Evolutionary conservation across 2,888 invertebrate genomes (phyloP).

Genomic region (Cetonia aurata): DNA sequence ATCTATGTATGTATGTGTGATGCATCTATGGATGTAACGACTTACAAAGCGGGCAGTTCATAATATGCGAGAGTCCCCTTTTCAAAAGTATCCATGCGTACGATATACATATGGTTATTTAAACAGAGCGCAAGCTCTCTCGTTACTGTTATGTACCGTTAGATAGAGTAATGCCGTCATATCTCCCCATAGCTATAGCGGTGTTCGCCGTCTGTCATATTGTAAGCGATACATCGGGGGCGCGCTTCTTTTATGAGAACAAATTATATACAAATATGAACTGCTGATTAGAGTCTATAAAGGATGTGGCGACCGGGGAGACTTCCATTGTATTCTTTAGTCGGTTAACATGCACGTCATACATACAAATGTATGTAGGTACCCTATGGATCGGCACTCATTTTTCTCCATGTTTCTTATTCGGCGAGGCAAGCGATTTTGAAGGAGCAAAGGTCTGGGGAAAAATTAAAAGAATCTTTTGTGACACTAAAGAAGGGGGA

Average conservation of each 20-base stretch:
- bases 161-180: conserved; percentile 23
- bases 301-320: conserved; percentile 40
- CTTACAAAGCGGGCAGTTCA: conserved; percentile 27
- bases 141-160: conserved; percentile 44
- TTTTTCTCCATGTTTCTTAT: conserved; percentile 18
- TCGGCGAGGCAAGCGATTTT: conserved; percentile 4
- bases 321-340: conserved; percentile 49
- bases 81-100: conserved; percentile 66
- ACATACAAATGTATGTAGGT: conserved; percentile 12
- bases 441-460: conserved; percentile 7
- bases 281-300: conserved; percentile 63
- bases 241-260: conserved; percentile 66
- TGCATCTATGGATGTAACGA: no score
- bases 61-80: conserved; percentile 56
- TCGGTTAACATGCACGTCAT: conserved; percentile 44
- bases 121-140: conserved; percentile 40
- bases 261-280: conserved; percentile 69
- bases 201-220: conserved; percentile 60
- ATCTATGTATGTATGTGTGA: not conserved
- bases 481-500: conserved; percentile 49
- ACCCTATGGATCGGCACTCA: conserved; percentile 13
- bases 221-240: conserved; percentile 64
- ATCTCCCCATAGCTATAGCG: conserved; percentile 33
- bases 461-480: conserved; percentile 44
- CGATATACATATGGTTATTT: conserved; percentile 54